A percentile compares a stretch with the other conserved stretches of the same genome.
Evolutionary conservation across 2,888 invertebrate genomes (phyloP).

Genomic region (Lottia scabra): DNA sequence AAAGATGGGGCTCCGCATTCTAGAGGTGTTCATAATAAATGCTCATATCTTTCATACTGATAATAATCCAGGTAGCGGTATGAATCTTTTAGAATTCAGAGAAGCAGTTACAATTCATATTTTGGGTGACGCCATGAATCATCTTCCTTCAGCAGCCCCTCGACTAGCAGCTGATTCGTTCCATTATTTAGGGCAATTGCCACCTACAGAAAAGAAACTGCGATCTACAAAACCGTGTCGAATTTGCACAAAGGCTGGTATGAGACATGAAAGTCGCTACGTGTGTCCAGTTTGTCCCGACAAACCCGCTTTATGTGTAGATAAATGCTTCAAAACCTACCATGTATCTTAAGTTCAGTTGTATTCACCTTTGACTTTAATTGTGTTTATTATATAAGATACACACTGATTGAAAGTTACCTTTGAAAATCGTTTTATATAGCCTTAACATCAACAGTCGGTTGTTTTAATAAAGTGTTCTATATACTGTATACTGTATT

Average conservation of each 20-base stretch:
- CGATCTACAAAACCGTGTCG: constrained; percentile 15
- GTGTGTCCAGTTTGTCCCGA: constrained; percentile 1
- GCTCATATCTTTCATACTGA: constrained; percentile 23
- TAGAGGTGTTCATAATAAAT: constrained; percentile 20
- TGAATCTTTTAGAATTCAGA: constrained; percentile 17
- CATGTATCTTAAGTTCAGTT: too few species aligned
- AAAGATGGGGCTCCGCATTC: not conserved
- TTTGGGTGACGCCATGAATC: constrained; percentile 6
- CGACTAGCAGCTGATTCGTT: not conserved
- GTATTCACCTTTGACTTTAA: too few species aligned
- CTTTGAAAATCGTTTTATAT: too few species aligned
- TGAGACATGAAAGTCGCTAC: constrained; percentile 1
- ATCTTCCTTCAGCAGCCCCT: not conserved
- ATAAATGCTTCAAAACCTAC: too few species aligned
- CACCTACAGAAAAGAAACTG: constrained; percentile 15
- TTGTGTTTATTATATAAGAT: too few species aligned
- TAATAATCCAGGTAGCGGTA: not conserved
- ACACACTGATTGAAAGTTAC: too few species aligned
- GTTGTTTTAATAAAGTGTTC: too few species aligned
- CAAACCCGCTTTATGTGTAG: constrained; percentile 11
- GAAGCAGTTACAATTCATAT: constrained; percentile 8
- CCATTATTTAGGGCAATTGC: too few species aligned
- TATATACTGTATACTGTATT: too few species aligned
- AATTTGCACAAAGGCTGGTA: not conserved
- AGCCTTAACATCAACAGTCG: too few species aligned